Percentiles rank a stretch among this genome's conserved stretches.
phyloP scores from a whole-genome alignment of 2,888 invertebrate genomes.

The Helobdella robusta region DNA sequence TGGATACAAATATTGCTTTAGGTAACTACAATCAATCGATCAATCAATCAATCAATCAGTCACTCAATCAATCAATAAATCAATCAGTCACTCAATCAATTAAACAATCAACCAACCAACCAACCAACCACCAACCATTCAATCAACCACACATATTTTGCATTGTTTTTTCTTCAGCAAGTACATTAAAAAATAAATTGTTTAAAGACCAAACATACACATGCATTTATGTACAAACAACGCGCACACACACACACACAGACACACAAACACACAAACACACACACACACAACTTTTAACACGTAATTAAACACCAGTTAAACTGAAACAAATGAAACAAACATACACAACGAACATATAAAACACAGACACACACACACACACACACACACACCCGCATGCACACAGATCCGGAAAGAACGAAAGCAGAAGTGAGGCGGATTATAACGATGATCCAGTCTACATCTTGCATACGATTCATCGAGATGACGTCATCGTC shows the following conservation, averaged over 20 bases:
- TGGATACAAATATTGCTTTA: too few species aligned
- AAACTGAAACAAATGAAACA: neutral
- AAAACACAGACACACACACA: neutral
- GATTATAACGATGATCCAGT: constrained; percentile 8
- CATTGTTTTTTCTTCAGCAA: too few species aligned
- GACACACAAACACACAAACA: neutral
- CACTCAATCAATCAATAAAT: too few species aligned
- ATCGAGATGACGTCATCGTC: neutral
- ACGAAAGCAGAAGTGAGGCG: constrained; percentile 19
- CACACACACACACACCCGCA: neutral
- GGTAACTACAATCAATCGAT: too few species aligned
- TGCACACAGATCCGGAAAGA: constrained; percentile 16
- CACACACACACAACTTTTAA: neutral
- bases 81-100: too few species aligned
- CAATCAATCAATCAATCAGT: too few species aligned
- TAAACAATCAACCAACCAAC: too few species aligned
- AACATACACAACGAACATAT: neutral
- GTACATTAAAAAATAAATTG: constrained; percentile 1
- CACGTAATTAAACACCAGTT: neutral
- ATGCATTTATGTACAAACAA: neutral
- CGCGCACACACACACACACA: neutral
- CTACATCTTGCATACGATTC: constrained; percentile 15
- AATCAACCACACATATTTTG: too few species aligned
- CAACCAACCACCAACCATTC: too few species aligned
- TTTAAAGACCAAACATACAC: neutral